A percentile compares a stretch with the other conserved stretches of the same genome.
phyloP scores from a whole-genome alignment of 92 coral and sea anemone genomes.

The Epizoanthus ramosus region DNA sequence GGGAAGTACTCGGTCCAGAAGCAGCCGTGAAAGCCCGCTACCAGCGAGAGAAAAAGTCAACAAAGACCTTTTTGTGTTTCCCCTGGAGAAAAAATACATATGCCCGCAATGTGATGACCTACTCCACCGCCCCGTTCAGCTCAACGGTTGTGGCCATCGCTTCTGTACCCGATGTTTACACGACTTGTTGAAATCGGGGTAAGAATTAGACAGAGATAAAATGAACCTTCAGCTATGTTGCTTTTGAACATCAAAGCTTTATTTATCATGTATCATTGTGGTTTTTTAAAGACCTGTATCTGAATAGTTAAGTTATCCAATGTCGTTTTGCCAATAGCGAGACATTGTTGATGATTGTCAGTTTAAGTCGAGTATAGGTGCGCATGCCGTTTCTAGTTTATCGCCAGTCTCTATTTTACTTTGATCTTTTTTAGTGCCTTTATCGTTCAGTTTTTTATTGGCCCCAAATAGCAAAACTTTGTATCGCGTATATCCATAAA shows the following conservation, averaged over 20 bases:
- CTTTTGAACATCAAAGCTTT: not conserved
- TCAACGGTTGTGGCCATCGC: slow-evolving; percentile 85
- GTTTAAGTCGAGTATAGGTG: not conserved
- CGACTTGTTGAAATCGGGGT: slow-evolving; percentile 64
- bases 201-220: slow-evolving; percentile 1
- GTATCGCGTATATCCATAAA: not conserved
- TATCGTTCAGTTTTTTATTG: not conserved
- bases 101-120: slow-evolving; percentile 86
- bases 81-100: slow-evolving; percentile 82
- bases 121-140: slow-evolving; percentile 80
- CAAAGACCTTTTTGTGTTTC: slow-evolving; percentile 69
- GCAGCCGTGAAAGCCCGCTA: slow-evolving; percentile 71
- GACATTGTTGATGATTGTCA: not conserved
- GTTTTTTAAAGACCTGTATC: not conserved
- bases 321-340: not conserved
- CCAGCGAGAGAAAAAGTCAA: slow-evolving; percentile 49
- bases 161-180: slow-evolving; percentile 82
- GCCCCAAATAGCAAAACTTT: not conserved
- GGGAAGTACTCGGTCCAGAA: slow-evolving; percentile 68
- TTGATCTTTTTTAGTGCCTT: not conserved
- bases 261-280: not conserved
- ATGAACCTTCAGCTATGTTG: not conserved
- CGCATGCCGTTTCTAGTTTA: not conserved
- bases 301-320: not conserved
- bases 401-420: not conserved